Evolutionary conservation across 2,888 invertebrate species (phyloP), one percentile per base, ranked within the genome.

Genomic region (Mesorhabditis spiculigera): DNA sequence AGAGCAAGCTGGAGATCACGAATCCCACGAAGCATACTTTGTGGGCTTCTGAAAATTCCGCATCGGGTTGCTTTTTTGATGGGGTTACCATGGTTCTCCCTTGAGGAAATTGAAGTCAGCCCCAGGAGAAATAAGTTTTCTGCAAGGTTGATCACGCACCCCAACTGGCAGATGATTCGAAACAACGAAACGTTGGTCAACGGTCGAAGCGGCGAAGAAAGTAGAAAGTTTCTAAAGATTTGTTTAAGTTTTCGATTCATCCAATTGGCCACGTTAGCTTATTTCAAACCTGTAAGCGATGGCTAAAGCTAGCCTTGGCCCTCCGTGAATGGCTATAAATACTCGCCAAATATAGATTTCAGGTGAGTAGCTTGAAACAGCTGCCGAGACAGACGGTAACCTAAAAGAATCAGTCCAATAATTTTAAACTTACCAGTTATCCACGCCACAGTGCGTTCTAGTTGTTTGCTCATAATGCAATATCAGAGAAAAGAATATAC

Each of bases 341-440:
- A 85, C 68, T 85, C 92, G 91, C 95, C 95, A 96, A 68, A 96
- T 90, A 76, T 92, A 90, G 82, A 90, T 91, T 87, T 96, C 95
- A 0, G 95, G 93, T 71, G 91, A 91, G 87, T 92, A 94, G 85
- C 91, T 92, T 63, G 95, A 95, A 86, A 95, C 94, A n/a, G 95
- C 93, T 6, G 95, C 93, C 61, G 95, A 95, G 86, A 96, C 92
- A n/a, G 95, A 95, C 45, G 95, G 95, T 78, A 96, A 90, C 84
- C 93, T 90, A 87, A 94, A 95, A 80, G 90, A 90, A 62, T 94
- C 94, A 89, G 93, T 89, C 65, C 69, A 73, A 5, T 13, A 45
- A 62, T 62, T 8, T n/a, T 16, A 2, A 43, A 63, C 73, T 66
- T 10, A 75, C 76, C 80, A 83, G 68, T 85, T 83, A 4, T 73